phyloP scores from a whole-genome alignment of 2,113 vertebrate species.

The Leptobrachium leishanense region DNA sequence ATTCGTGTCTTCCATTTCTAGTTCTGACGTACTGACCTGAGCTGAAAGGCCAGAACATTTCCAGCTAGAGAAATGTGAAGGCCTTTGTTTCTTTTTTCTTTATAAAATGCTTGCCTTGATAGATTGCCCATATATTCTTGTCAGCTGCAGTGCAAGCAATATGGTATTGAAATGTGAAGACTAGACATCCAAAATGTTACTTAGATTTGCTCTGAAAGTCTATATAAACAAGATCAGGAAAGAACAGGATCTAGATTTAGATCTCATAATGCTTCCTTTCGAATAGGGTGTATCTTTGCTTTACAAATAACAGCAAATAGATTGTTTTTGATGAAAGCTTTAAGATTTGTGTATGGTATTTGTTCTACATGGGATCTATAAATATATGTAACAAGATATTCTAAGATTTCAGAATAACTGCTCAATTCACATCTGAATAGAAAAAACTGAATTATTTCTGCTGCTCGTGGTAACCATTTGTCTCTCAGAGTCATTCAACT shows the following conservation, averaged over 20 bases:
- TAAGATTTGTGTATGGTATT: no score
- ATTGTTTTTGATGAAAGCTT: no score
- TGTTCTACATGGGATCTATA: no score
- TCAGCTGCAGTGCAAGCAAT: background rate
- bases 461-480: no score
- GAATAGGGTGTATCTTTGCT: no score
- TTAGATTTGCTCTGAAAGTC: background rate
- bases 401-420: no score
- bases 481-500: no score
- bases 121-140: slow-evolving; percentile 12
- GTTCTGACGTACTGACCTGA: slow-evolving; percentile 19
- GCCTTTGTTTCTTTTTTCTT: slow-evolving; percentile 25
- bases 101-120: slow-evolving; percentile 8
- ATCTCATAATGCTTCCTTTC: no score
- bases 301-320: no score
- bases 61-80: slow-evolving; percentile 17
- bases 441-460: no score
- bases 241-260: background rate
- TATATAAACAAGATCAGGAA: background rate
- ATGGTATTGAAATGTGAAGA: slow-evolving; percentile 1
- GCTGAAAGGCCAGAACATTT: slow-evolving; percentile 25
- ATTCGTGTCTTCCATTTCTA: fast-evolving
- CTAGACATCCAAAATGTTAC: background rate
- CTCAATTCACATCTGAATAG: no score
- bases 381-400: no score